A percentile compares a stretch with the other conserved stretches of the same genome.
These are phyloP conservation scores for Lobophora halterata DNA, from an alignment of 2,888 invertebrate genomes.

Conservation along the genomic window DNA sequence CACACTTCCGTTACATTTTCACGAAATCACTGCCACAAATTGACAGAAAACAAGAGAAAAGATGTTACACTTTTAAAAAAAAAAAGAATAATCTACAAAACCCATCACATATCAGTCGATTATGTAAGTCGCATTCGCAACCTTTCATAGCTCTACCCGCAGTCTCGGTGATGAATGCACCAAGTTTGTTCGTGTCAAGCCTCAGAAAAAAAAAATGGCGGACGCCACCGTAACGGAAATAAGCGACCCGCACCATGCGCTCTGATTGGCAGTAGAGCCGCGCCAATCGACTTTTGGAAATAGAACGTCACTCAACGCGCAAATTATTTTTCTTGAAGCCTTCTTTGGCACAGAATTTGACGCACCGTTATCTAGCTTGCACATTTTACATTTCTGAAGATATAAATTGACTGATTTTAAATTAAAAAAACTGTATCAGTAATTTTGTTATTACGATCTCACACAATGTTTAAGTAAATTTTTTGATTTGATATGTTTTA, in stretches of 20 bases:
- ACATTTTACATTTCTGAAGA: no score
- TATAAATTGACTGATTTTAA: no score
- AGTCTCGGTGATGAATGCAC: constrained; percentile 65
- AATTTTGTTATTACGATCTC: no score
- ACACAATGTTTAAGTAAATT: no score
- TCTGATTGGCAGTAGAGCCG: constrained; percentile 61
- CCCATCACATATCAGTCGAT: constrained; percentile 14
- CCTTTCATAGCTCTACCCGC: constrained; percentile 40
- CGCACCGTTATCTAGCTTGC: no score
- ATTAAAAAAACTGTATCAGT: no score
- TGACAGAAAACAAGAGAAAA: no score
- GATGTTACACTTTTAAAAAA: no score
- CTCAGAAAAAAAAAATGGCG: constrained; percentile 57
- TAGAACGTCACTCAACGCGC: constrained; percentile 24
- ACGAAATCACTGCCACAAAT: no score
- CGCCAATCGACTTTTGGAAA: constrained; percentile 27
- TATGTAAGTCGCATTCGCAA: constrained; percentile 17
- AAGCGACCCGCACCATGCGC: constrained; percentile 54
- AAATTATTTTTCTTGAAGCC: constrained; percentile 16
- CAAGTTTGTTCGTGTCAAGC: constrained; percentile 70
- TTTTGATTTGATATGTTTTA: no score
- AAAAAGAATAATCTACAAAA: constrained; percentile 17
- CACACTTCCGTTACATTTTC: no score
- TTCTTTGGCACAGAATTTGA: no score
- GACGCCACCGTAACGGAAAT: constrained; percentile 57